Evolutionary conservation across 2,888 invertebrate genomes (phyloP), one percentile per base, ranked within the genome.

Genomic region (Drosophila vallismaia): DNA sequence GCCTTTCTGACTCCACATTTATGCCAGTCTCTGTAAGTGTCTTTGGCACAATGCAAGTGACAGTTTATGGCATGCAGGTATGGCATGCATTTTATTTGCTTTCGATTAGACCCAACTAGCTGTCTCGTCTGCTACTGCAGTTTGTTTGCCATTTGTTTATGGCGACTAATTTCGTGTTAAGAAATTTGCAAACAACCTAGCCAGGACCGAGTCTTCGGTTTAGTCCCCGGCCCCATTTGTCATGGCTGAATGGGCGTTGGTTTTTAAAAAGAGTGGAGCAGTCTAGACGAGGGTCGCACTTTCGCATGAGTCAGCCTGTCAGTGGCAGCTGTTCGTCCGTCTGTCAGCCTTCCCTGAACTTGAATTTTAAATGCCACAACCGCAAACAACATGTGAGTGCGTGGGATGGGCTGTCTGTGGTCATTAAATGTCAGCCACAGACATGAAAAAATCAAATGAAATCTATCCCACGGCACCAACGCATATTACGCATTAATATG

Each of bases 111-210:
- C 50, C 48, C 70, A 69, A 70, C 81, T 60, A 52, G 36, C 56
- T 56, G 72, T 59, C 46, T 53, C 36, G 54, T 38, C 40, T 31
- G 56, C 51, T 70, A 54, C 51, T 70, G 69, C 79, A 75, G 78
- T 84, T 71, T 84, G 80, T 81, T 85, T 66, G 80, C 58, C 86
- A 74, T 64, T 64, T 86, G 80, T 86, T 86, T 86, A 83, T 83
- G 71, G 86, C 75, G 84, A 86, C 86, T 82, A 82, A 82, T 82
- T 83, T 86, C 80, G 81, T 82, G 86, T 83, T 86, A 83, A 86
- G 86, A 86, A 81, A 81, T 82, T 82, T 86, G 81, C 86, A 86
- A 81, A 79, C 59, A 83, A 62, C 50, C 48, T 64, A 29, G 26
- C 14, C 51, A 4, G 24, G 8, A 14, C 24, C 49, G 10, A 48